Evolutionary conservation across 2,113 vertebrate species (phyloP), one percentile per base, ranked within the genome.

Genomic region (Pelodiscus sinensis): DNA sequence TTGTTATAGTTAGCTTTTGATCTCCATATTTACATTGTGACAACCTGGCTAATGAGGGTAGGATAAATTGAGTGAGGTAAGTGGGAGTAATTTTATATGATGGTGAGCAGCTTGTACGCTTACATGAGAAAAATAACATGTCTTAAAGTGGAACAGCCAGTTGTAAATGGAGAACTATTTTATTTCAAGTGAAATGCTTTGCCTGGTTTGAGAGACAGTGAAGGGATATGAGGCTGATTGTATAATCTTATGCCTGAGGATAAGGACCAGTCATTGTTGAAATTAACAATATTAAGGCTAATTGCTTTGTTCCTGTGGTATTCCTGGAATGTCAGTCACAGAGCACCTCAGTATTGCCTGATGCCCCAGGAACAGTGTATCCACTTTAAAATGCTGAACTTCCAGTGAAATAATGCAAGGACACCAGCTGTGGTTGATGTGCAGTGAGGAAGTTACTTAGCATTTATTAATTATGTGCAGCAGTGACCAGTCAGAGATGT

Each of bases 401-500:
- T 73, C 0, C 8, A n/a, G 68, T 94, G 58, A 25, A 60, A 25
- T 25, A 60, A 2, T 60, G 58, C 27, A 60, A 27, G 25, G 58
- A 27, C 24, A 27, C 25, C 58, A 60, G 25, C 58, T 60, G 25
- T 25, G 25, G 22, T 60, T 60, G 25, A 60, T 19, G 55, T 16
- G 55, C 7, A 18, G 16, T 16, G 25, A 56, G 19, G 11, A 25
- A 12, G 25, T 24, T 4, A 27, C 24, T 24, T 13, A 60, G 58
- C 11, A 27, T 60, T 60, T 60, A 27, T 60, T 60, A 19, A 62
- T 91, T 92, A 91, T 50, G 86, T 65, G 81, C 83, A 44, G 44
- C 87, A 94, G 31, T 79, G 92, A 78, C 54, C 68, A 88, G 92
- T 87, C 83, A 88, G 87, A 83, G 58, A 24, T 60, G 58, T 60